Evolutionary conservation across 1,140 invertebrate species (phyloP), one percentile per base, ranked within the genome.

Genomic region (Homalodisca vitripennis): DNA sequence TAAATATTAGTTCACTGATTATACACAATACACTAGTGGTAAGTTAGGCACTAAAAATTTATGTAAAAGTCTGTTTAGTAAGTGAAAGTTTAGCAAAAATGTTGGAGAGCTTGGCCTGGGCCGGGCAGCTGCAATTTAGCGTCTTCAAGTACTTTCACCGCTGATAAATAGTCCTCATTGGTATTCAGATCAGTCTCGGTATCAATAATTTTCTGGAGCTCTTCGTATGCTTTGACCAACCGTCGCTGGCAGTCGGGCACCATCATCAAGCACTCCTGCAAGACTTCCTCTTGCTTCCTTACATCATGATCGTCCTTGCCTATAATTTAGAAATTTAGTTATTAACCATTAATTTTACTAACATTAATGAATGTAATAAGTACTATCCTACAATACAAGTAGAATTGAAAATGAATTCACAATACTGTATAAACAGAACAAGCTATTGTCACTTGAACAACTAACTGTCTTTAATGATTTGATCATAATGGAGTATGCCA

Each of bases 241-340:
- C 92, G 88, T 71, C 92, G 85, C 75, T 92, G 89, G 75, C 91
- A 92, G 77, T 95, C 92, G 0, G 92, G 92, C 51, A 95, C 84
- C 92, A 97, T 96, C 90, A 94, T 93, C 67, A 91, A 80, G 26
- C 88, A 89, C 78, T 97, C 94, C 75, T 92, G 88, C 31, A 95
- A 81, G 1, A 95, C 92, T 80, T 94, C 92, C 76, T 94, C 88
- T 80, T 97, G 93, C 77, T 97, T 95, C 67, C 86, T 86, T 55
- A 60, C 29, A 60, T 48, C 65, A 67, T 67, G 26, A 17, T 67
- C 65, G 30, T 67, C 48, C 20, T 53, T 67, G 24, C 65, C 46
- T 67, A 29, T n/a, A 53, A 41, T 41, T 41, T 41, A 41, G 34
- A 17, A 41, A 10, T 41, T 41, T 10, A 6, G 34, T 41, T 41